Conservation (phyloP, 2,888 invertebrate genomes). For the Endotricha flammealis region DNA sequence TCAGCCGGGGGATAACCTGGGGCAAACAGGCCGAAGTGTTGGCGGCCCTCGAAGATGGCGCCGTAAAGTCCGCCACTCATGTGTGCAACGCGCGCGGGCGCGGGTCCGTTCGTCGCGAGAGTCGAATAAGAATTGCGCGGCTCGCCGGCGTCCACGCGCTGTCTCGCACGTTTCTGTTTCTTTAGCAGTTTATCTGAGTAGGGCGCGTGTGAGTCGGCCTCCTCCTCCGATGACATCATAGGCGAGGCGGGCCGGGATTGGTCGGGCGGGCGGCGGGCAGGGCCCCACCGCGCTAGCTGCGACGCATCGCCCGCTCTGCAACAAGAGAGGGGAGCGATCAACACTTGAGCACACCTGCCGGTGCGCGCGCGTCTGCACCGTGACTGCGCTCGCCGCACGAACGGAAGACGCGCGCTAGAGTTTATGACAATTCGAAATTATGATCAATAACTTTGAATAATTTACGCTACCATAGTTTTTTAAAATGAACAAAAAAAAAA, state of each 20-base stretch:
- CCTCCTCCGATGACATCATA: conserved; percentile 98
- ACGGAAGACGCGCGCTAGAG: conserved; percentile 18
- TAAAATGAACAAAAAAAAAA: no score
- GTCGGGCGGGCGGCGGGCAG: conserved; percentile 83
- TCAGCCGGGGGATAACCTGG: conserved; percentile 92
- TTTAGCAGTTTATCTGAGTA: conserved; percentile 95
- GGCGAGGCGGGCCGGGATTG: conserved; percentile 89
- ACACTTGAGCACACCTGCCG: conserved; percentile 62
- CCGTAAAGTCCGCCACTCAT: conserved; percentile 92
- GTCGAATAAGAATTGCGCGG: conserved; percentile 93
- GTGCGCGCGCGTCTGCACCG: conserved; percentile 33
- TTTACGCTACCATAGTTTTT: no score
- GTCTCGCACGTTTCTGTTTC: conserved; percentile 95
- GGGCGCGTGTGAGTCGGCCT: conserved; percentile 95
- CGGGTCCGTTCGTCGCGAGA: conserved; percentile 75
- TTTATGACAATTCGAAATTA: no score
- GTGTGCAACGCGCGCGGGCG: conserved; percentile 83
- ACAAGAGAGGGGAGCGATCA: conserved; percentile 57
- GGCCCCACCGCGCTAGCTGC: conserved; percentile 73
- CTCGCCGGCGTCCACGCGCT: conserved; percentile 97
- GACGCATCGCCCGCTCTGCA: conserved; percentile 75
- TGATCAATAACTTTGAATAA: no score
- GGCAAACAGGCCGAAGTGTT: conserved; percentile 89
- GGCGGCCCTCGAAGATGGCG: conserved; percentile 90
- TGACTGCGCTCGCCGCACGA: conserved; percentile 34